Conservation (phyloP, 2,888 invertebrate genomes). For the Sinodicranocentrus sp. region DNA sequence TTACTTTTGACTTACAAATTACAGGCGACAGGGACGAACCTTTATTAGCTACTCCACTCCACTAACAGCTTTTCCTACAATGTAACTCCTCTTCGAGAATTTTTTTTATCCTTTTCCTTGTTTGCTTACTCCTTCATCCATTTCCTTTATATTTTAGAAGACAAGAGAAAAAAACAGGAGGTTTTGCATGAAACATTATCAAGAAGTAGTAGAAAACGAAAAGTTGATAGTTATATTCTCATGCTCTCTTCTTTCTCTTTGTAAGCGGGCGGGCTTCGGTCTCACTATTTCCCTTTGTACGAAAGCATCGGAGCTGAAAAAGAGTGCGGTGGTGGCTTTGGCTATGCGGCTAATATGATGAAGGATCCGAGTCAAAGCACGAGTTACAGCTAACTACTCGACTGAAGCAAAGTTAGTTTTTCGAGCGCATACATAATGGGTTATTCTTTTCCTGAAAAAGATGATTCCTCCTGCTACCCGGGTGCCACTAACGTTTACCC, state of each 20-base stretch:
- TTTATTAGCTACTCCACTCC: constrained; percentile 2
- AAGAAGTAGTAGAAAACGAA: constrained; percentile 2
- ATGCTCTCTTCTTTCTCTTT: background rate
- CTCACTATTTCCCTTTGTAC: background rate
- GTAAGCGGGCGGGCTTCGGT: background rate
- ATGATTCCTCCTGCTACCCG: background rate
- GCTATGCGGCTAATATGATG: no score
- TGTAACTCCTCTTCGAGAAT: no score
- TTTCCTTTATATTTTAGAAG: background rate
- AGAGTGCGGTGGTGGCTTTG: no score
- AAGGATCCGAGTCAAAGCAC: no score
- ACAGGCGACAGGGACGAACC: constrained; percentile 38
- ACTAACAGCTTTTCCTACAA: background rate
- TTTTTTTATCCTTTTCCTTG: background rate
- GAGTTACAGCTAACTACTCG: background rate
- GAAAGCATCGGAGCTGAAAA: no score
- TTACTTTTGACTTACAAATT: constrained; percentile 58
- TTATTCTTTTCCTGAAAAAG: background rate
- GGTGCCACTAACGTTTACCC: background rate
- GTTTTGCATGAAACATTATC: constrained; percentile 39
- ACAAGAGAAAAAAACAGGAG: constrained; percentile 7
- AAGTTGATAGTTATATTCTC: constrained; percentile 34
- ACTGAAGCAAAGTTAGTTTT: background rate
- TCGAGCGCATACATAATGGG: background rate
- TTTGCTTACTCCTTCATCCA: background rate